Base-by-base conservation (phyloP, 1,140 invertebrate species). In the Hydropsyche tenuis region DNA sequence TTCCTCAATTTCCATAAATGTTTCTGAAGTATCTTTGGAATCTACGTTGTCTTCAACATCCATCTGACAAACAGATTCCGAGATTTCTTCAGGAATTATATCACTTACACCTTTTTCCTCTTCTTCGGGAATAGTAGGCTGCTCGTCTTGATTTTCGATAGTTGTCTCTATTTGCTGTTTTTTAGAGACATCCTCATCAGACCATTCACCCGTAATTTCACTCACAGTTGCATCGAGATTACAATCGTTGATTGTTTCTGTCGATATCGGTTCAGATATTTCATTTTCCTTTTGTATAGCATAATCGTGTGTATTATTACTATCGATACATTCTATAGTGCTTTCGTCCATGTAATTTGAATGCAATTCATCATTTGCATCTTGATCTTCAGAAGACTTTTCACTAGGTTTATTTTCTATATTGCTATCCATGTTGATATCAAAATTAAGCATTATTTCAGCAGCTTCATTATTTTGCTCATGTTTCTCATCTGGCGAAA, bases 151-250 rank as follows among this genome's bases (percentile, higher is more conserved):
- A 20, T 7, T 51, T 51, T 30, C 68, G 37, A 18, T 7, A 45
- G 30, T 45, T 45, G 7, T 60, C 42, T 70, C 69, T 65, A 66
- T 27, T 60, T 12, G 20, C 4, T 60, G 3, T 70, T 70, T 48
- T 64, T 74, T 77, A 6, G 82, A 81, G 74, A 76, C 78, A 73
- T 85, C 83, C 77, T 84, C 84, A 78, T 84, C 83, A 43, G 84
- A 84, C 83, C 83, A 86, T 78, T 86, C 83, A 25, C 80, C 81
- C 73, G 81, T 79, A 64, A 84, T 27, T 71, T 78, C 71, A 48
- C 69, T 14, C 11, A 74, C 46, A 66, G 56, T 66, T 69, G 68
- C 64, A 22, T 68, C 56, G 0, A 25, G 46, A 60, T n/a, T 37
- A 37, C 3, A 37, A 4, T 48, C n/a, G n/a, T 25, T 37, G 25